Percentiles rank a stretch among this genome's conserved stretches.
Evolutionary conservation across 2,888 invertebrate genomes (phyloP).

Genomic region (Philereme vetulata): DNA sequence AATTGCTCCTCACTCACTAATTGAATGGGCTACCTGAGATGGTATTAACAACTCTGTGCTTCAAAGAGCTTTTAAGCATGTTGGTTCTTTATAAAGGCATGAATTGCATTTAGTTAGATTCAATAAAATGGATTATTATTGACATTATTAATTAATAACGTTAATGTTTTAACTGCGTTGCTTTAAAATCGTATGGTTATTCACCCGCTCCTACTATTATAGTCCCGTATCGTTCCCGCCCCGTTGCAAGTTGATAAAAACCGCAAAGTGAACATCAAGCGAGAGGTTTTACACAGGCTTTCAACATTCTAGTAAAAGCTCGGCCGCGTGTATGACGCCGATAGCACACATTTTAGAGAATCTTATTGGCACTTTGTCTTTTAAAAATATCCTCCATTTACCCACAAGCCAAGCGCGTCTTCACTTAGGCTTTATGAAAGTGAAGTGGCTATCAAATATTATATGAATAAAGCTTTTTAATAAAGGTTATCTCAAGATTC

Average conservation of each 20-base stretch:
- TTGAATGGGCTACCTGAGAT: no score
- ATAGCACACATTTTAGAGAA: conserved; percentile 33
- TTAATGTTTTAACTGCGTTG: no score
- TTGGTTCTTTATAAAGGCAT: no score
- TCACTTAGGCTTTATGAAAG: conserved; percentile 18
- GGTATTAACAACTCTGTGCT: no score
- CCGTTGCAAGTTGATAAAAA: conserved; percentile 16
- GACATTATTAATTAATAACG: no score
- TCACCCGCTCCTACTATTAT: conserved; percentile 1
- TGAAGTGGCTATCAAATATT: conserved; percentile 18
- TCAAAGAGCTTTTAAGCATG: no score
- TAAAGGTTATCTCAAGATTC: neutral
- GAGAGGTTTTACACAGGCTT: conserved; percentile 47
- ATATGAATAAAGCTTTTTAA: conserved; percentile 12
- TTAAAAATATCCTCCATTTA: conserved; percentile 26
- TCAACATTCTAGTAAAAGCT: conserved; percentile 49
- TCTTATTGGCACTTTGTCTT: conserved; percentile 32
- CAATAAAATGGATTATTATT: no score
- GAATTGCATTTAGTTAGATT: no score
- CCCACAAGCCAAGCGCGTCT: conserved; percentile 18
- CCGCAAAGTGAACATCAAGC: conserved; percentile 46
- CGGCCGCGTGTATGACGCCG: conserved; percentile 24
- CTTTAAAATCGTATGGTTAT: no score
- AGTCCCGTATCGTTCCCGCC: neutral
- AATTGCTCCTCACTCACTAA: no score